These are phyloP conservation scores for Platycnemis pennipes DNA, from an alignment of 2,888 invertebrate genomes.

Conservation along the genomic window DNA sequence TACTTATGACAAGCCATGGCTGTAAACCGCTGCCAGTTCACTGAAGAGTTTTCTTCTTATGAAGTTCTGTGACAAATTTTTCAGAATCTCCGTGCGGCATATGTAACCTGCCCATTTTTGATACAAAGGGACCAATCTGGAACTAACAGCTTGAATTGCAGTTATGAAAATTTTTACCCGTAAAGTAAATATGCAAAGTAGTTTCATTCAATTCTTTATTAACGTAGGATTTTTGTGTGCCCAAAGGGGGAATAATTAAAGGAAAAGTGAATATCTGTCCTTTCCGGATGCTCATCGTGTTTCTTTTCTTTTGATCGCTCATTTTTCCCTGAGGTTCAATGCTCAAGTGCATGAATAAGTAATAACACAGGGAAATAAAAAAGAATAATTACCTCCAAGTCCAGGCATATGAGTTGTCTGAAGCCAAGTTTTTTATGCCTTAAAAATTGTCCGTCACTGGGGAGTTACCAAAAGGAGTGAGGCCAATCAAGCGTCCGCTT, in stretches of 20 bases:
- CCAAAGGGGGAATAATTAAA: background rate
- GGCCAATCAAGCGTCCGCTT: constrained; percentile 30
- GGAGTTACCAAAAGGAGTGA: background rate
- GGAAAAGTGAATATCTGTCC: background rate
- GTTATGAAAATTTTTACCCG: background rate
- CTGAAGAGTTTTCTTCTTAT: too few relatives aligned
- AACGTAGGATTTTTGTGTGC: background rate
- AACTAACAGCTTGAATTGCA: background rate
- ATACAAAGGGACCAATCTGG: background rate
- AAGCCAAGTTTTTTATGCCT: constrained; percentile 49
- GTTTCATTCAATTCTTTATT: background rate
- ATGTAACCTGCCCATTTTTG: background rate
- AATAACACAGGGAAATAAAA: background rate
- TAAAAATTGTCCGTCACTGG: constrained; percentile 41
- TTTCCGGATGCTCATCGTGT: background rate
- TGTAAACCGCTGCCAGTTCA: too few relatives aligned
- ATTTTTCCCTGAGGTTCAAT: background rate
- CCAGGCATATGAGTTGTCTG: background rate
- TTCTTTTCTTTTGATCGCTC: background rate
- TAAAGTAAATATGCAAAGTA: background rate
- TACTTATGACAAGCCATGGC: too few relatives aligned
- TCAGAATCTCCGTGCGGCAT: too few relatives aligned
- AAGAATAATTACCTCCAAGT: background rate
- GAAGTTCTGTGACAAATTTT: too few relatives aligned
- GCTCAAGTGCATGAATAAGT: background rate